Base-by-base conservation (phyloP, 2,113 vertebrate genomes). In the Misgurnus anguillicaudatus region DNA sequence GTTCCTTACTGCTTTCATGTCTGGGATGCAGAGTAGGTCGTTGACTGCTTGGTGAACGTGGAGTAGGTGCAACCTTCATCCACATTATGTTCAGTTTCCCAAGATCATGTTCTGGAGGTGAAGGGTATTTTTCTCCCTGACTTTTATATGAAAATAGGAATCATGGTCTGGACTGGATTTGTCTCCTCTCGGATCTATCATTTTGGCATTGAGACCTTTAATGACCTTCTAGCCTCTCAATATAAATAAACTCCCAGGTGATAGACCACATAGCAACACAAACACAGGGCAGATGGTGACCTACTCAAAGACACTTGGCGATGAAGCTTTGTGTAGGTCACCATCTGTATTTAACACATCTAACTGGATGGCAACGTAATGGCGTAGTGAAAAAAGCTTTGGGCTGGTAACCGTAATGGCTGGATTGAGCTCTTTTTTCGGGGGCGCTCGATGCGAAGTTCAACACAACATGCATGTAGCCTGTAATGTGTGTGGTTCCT, bases 21-120 rank as follows among this genome's bases (percentile, higher is more conserved):
- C 38, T 31, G 72, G 10, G 41, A 61, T 42, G 21, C 38, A 42
- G 4, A 17, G 10, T 14, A 17, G 51, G 3, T 16, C 14, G 51
- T 9, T 13, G 16, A 66, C 36, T 17, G 14, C 17, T 55, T 6
- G 47, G 31, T 13, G 9, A 74, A 66, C 31, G 24, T 38, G n/a
- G 39, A 2, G 3, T 19, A 24, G 45, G 48, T 66, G n/a, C 31
- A 19, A 24, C 7, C 60, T 62, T 45, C 47, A 38, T 75, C 51
- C 38, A 68, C 48, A 57, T 81, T 58, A 77, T 81, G 66, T 78
- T 70, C 77, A 75, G 83, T 85, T 83, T 85, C 53, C 77, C 71
- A 66, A 55, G 24, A 75, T 63, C 67, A 57, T 76, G 78, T 83
- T 78, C 38, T 53, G 58, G n/a, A n/a, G 39, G 57, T 78, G 24